A percentile compares a stretch with the other conserved stretches of the same genome.
Evolutionary conservation across 2,797 vertebrate species (phyloP).

Genomic region (Chaunax sp.): DNA sequence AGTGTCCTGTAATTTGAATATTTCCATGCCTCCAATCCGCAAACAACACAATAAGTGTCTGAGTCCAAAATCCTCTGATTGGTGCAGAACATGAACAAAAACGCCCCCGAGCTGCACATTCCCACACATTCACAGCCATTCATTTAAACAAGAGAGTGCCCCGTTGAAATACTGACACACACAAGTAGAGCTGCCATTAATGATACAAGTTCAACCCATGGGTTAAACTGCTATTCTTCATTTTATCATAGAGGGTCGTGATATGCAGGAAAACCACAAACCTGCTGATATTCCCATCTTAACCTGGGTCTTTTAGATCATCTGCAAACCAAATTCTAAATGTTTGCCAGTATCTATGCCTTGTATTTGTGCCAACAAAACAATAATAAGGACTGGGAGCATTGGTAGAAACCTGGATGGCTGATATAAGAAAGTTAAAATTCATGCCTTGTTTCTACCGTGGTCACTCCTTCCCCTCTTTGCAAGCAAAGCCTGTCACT

Average conservation of each 20-base stretch:
- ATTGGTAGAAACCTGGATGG: not conserved
- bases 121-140: conserved; percentile 62
- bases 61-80: conserved; percentile 40
- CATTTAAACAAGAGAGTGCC: conserved; percentile 34
- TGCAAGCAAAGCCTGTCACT: conserved; percentile 3
- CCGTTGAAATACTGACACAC: conserved; percentile 65
- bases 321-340: conserved; percentile 9
- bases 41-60: conserved; percentile 39
- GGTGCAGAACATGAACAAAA: conserved; percentile 23
- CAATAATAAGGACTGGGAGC: not conserved
- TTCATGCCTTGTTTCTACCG: not conserved
- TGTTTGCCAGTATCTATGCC: not conserved
- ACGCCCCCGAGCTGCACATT: conserved; percentile 38
- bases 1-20: conserved; percentile 22
- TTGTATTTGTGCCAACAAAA: conserved; percentile 4
- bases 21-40: conserved; percentile 25
- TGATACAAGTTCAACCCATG: conserved; percentile 46
- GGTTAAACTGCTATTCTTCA: conserved; percentile 51
- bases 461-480: conserved; percentile 4
- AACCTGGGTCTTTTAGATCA: not conserved
- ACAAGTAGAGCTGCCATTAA: conserved; percentile 77
- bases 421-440: conserved; percentile 7
- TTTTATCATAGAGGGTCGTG: conserved; percentile 20
- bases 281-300: conserved; percentile 21
- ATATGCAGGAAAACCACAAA: conserved; percentile 10